Evolutionary conservation across 2,797 vertebrate genomes (phyloP).

Genomic region (Steatocranus sp.): DNA sequence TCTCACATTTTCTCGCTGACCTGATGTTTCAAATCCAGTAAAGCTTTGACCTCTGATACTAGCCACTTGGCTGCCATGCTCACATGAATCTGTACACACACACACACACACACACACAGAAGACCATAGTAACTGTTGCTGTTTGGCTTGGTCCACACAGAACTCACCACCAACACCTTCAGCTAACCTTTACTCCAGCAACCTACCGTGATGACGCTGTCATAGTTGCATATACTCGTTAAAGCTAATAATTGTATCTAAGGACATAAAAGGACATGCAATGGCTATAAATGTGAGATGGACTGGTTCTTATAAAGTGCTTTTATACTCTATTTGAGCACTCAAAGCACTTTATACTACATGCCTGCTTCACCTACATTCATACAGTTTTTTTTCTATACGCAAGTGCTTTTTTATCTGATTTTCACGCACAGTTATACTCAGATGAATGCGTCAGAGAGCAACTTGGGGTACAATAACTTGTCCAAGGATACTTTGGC

Average conservation of each 20-base stretch:
- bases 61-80: neutral
- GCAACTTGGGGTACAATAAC: too few species aligned
- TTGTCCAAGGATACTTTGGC: neutral
- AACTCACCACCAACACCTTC: slow-evolving; percentile 12
- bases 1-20: slow-evolving; percentile 12
- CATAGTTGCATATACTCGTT: neutral
- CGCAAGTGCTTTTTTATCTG: neutral
- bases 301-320: fast-evolving
- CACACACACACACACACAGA: neutral
- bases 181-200: slow-evolving; percentile 15
- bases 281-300: neutral
- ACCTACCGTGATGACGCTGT: neutral
- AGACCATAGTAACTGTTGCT: slow-evolving; percentile 63
- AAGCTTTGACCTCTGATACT: slow-evolving; percentile 12
- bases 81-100: neutral
- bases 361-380: neutral
- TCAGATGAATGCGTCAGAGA: neutral
- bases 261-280: neutral
- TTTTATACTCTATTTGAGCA: neutral
- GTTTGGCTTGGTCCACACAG: slow-evolving; percentile 46
- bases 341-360: neutral
- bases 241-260: neutral
- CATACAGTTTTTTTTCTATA: neutral
- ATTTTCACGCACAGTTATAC: neutral
- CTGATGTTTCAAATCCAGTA: neutral